Evolutionary conservation across 2,888 invertebrate species (phyloP), one percentile per base, ranked within the genome.

Genomic region (Villa cingulata): DNA sequence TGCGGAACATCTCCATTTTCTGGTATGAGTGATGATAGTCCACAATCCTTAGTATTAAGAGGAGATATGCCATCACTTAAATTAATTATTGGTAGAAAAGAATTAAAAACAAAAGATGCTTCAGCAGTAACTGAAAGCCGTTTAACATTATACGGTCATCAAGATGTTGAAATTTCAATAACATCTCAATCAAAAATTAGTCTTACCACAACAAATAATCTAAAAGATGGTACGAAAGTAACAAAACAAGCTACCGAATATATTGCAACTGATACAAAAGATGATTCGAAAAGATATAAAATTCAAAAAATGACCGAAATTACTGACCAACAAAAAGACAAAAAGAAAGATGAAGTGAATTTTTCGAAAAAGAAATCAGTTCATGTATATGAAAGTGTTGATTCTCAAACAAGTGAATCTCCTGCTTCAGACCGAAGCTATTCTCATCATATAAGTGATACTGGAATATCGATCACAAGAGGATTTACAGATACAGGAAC

Each of bases 121-220:
- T 70, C 70, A 36, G 73, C 74, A 7, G 67, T 71, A 10, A 68
- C 74, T 15, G 74, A 74, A 59, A 74, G 73, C 57, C 64, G 71
- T n/a, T 57, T 74, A 27, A 74, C 73, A 5, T 56, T 74, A 15
- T 74, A 73, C 54, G 70, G 73, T 14, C 68, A 69, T n/a, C 67
- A 69, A 53, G 73, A 74, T 59, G 72, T 74, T 7, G 74, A 74
- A 62, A 74, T 74, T 50, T 73, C 73, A 15, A 74, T 74, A 36
- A 67, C 70, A 53, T 73, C 74, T 3, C 72, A 74, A 59, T 73
- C 74, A 10, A 72, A 72, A 54, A 73, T 74, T 52, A 73, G 72
- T 36, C 70, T 74, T 10, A 70, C 70, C 10, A 70, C 70, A 16
- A 70, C 70, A n/a, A 51, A 53, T 40, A 49, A 48, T 44, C 44